Conservation (phyloP, 2,113 vertebrate genomes). For the Bubo bubo region DNA sequence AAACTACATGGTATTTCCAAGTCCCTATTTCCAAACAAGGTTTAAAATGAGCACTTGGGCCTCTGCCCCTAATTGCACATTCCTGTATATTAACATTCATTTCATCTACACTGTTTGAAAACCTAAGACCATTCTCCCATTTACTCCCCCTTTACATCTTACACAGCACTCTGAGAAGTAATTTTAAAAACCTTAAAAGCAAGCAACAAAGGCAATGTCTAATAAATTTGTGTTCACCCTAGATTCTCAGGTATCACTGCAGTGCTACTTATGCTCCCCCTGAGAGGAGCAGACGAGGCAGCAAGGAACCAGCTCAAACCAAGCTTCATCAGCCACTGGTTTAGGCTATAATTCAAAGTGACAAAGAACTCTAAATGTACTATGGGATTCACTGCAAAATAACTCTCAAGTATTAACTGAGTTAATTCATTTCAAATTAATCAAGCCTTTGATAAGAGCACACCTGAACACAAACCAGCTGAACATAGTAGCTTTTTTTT, state of each 20-base stretch:
- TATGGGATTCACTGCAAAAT: not conserved
- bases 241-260: not conserved
- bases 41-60: not conserved
- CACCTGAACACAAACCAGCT: not conserved
- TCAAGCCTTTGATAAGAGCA: constrained; percentile 14
- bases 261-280: not conserved
- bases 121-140: not conserved
- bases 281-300: not conserved
- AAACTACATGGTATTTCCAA: not conserved
- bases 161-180: rapidly evolving
- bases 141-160: not conserved
- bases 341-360: not conserved
- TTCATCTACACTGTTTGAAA: not conserved
- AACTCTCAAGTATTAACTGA: constrained; percentile 30
- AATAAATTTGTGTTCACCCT: not conserved
- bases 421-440: constrained; percentile 45
- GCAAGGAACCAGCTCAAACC: not conserved
- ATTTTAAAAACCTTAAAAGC: not conserved
- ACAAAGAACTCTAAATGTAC: constrained; percentile 12
- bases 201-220: not conserved
- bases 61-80: not conserved
- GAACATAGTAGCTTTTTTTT: not conserved
- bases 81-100: not conserved
- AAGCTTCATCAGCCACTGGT: not conserved
- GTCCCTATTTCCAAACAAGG: not conserved